Base-by-base conservation (phyloP, 1,140 invertebrate species). In the Drosophila mauritiana region DNA sequence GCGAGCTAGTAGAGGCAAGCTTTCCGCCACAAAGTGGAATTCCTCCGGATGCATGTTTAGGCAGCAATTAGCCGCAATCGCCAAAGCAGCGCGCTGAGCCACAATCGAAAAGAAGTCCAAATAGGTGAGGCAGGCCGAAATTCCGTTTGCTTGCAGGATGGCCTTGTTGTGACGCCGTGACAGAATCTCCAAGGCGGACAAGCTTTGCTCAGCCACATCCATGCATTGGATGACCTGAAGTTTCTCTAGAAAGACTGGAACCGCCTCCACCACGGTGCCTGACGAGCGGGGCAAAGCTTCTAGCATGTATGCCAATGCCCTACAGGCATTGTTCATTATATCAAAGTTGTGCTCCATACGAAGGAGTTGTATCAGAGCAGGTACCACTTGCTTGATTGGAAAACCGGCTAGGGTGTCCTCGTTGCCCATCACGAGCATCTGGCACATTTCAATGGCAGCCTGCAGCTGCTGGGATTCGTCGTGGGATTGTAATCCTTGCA, bases 281-380 rank as follows among this genome's bases (percentile, higher is more conserved):
- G 98, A 98, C 12, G 98, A 99, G 39, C 99, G 95, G 0, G 99
- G 99, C 54, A 99, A 90, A 3, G 98, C 98, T 93, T 99, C 99
- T 96, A 99, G 97, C 98, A 99, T 99, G 92, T 99, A 99, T 0
- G 98, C 99, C 11, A 99, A 94, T 7, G 98, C 98, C 48, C 99
- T 96, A 93, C 98, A 99, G 0, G 98, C 98, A 92, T 99, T 98
- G 91, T 99, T 99, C 98, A 99, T 99, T 94, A 99, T 99, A 93
- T 99, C 99, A 94, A 99, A 99, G 94, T 99, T 99, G 92, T 99
- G 98, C 90, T 98, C 97, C 94, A 98, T 97, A 27, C 96, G 95
- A 2, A 98, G 94, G 34, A 98, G 92, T 82, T 95, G 96, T 43
- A 98, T 97, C 3, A 99, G 94, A 3, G 98, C 98, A 11, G 98